Evolutionary conservation across 2,888 invertebrate species (phyloP), one percentile per base, ranked within the genome.

Genomic region (Ornithoptera priamus): DNA sequence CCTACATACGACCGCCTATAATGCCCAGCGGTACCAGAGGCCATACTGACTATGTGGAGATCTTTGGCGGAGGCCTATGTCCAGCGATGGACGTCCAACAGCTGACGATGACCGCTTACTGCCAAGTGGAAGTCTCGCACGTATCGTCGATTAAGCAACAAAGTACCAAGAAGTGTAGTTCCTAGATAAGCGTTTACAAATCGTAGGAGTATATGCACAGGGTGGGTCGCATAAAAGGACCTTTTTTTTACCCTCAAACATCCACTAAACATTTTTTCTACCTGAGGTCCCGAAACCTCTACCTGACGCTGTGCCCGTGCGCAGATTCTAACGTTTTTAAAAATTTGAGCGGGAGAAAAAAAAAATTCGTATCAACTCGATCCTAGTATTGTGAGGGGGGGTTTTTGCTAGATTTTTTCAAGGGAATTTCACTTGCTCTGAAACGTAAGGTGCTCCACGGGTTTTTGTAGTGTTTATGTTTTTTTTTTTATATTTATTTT

Each of bases 181-280:
- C 75, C 56, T 5, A 65, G 73, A 78, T 78, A 64, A 75, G 76
- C 78, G 72, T 77, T 80, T 80, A 84, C 78, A 82, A 82, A 83
- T 86, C 84, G 91, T 91, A 83, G 90, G 89, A 88, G 89, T 84
- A 81, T 71, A 76, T 78, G 75, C 79, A 77, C 79, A 82, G 90
- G 90, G 91, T 89, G 88, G 88, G 84, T 90, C 88, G 88, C 89
- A 89, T 86, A 89, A 87, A 85, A 84, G 81, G 79, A 78, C 87
- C 85, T 88, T 90, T 92, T 88, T 92, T 87, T 83, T 73, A 72
- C 39, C 39, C 39, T 10, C 39, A 39, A 80, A 81, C 84, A 85
- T 85, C 84, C 81, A 84, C 84, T 76, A 84, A 79, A 85, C 78
- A 85, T 92, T 92, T 91, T 91, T 92, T 91, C 90, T 92, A 92